These are phyloP conservation scores for Ophiothrix spiculata DNA, from an alignment of 35 echinoderm and acorn worm genomes.

Conservation along the genomic window DNA sequence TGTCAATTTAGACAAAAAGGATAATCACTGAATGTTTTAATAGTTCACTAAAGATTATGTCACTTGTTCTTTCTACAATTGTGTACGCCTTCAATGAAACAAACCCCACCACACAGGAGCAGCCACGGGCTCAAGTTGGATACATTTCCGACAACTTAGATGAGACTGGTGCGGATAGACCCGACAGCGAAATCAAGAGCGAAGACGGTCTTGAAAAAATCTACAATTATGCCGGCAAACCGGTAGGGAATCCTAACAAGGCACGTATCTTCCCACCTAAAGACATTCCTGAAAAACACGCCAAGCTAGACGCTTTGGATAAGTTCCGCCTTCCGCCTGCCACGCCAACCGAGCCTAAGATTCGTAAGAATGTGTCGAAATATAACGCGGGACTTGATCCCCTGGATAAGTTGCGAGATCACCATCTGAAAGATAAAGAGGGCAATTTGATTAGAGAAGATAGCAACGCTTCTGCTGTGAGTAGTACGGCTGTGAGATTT, in stretches of 20 bases:
- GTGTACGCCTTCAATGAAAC: too few species aligned
- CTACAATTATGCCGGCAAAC: conserved; percentile 27
- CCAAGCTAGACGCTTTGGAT: conserved; percentile 76
- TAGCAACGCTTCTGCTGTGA: not conserved
- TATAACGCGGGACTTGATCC: conserved; percentile 61
- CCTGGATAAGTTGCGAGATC: conserved; percentile 71
- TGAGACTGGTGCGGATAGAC: too few species aligned
- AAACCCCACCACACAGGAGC: too few species aligned
- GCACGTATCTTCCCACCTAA: conserved; percentile 70
- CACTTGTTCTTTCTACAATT: too few species aligned
- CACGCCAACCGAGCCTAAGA: conserved; percentile 27
- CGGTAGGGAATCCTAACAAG: conserved; percentile 33
- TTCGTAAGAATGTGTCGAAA: conserved; percentile 49
- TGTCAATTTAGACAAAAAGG: too few species aligned
- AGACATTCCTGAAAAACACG: conserved; percentile 75
- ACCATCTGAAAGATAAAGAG: conserved; percentile 35
- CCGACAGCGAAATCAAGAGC: too few species aligned
- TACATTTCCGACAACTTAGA: too few species aligned
- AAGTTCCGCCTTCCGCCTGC: conserved; percentile 60
- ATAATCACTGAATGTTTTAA: too few species aligned
- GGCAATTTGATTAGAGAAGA: conserved; percentile 1
- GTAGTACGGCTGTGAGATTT: not conserved
- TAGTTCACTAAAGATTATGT: too few species aligned
- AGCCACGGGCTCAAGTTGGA: too few species aligned
- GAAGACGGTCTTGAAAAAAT: conserved; percentile 38